Conservation (phyloP, 2,888 invertebrate genomes). For the Gymnocheta viridis region DNA sequence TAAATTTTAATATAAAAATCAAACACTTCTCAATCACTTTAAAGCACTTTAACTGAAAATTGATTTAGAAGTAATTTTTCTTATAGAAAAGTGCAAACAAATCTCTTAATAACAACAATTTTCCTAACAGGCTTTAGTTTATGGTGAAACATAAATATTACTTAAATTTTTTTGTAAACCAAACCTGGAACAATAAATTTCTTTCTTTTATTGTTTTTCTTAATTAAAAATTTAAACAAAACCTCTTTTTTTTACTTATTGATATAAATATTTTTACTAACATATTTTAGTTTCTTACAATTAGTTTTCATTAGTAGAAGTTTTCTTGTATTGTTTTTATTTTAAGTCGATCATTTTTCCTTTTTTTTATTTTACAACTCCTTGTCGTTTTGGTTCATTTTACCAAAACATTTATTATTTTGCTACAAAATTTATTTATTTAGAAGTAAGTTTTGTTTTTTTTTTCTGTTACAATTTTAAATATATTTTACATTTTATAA, state of each 20-base stretch:
- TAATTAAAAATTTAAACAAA: background rate
- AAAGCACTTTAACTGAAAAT: background rate
- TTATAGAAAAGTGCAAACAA: background rate
- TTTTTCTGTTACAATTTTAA: background rate
- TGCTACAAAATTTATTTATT: background rate
- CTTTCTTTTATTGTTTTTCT: background rate
- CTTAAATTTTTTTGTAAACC: background rate
- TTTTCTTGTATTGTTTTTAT: background rate
- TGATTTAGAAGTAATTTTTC: background rate
- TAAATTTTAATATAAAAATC: conserved; percentile 2
- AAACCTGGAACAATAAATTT: background rate
- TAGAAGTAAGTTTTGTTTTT: background rate
- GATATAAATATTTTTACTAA: conserved; percentile 9
- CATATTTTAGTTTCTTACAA: background rate
- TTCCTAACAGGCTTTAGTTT: background rate
- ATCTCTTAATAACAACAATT: conserved; percentile 3
- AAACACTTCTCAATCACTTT: background rate
- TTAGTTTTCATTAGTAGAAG: background rate
- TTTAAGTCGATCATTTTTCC: background rate
- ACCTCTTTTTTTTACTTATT: background rate
- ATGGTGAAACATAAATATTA: background rate
- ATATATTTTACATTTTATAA: background rate
- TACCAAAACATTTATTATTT: background rate
- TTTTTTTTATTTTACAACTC: conserved; percentile 18
- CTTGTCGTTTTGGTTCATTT: background rate